phyloP scores from a whole-genome alignment of 37 sponge, comb jelly and placozoan genomes.

The Spongilla lacustris region DNA sequence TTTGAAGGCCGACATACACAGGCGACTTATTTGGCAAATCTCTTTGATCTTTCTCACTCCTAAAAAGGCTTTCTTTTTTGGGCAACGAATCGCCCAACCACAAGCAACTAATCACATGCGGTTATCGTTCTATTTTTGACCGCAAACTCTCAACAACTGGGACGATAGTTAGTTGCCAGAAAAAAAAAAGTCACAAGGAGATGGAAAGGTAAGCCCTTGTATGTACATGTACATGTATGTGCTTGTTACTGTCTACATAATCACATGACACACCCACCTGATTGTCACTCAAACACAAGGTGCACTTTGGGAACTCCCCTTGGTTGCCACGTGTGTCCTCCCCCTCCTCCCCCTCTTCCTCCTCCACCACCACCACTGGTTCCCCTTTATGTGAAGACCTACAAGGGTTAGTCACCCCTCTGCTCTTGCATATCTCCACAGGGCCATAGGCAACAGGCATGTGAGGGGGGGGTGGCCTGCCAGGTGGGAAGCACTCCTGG shows the following conservation, averaged over 20 bases:
- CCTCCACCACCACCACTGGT: background rate
- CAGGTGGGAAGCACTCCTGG: conserved; percentile 36
- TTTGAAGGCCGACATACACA: too few relatives aligned
- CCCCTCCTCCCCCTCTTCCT: conserved; percentile 32
- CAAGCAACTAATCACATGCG: too few relatives aligned
- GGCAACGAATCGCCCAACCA: too few relatives aligned
- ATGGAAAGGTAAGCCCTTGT: too few relatives aligned
- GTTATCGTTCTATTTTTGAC: too few relatives aligned
- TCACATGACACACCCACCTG: background rate
- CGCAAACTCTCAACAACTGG: too few relatives aligned
- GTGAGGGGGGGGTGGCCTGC: conserved; percentile 73
- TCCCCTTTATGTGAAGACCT: background rate
- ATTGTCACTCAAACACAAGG: background rate
- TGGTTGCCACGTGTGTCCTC: background rate
- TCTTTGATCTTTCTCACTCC: too few relatives aligned
- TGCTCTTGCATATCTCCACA: conserved; percentile 35
- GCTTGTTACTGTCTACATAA: background rate
- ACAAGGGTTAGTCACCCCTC: background rate
- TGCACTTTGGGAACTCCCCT: background rate
- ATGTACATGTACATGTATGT: too few relatives aligned
- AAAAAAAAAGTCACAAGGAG: too few relatives aligned
- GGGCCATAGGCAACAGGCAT: conserved; percentile 83
- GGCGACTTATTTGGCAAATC: too few relatives aligned
- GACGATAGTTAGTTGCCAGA: too few relatives aligned
- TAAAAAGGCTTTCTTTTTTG: too few relatives aligned